Percentiles rank a stretch among this genome's conserved stretches.
Evolutionary conservation across 2,113 vertebrate species (phyloP).

Genomic region (Pterophyllum scalare): DNA sequence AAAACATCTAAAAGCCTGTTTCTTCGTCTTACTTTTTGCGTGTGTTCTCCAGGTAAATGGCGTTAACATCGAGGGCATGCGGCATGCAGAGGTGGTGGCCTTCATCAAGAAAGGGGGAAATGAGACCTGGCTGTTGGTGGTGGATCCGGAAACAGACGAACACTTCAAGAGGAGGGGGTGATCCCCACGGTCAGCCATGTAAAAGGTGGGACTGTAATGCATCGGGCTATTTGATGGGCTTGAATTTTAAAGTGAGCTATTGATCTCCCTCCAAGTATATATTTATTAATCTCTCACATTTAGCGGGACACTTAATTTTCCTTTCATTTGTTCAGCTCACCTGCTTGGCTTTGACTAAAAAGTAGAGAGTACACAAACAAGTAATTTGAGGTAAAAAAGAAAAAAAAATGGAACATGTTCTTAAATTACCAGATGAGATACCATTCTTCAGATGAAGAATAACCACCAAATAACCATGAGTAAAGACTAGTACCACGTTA

Average conservation of each 20-base stretch:
- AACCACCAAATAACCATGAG: not conserved
- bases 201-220: slow-evolving; percentile 81
- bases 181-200: slow-evolving; percentile 85
- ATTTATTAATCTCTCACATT: no score
- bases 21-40: not conserved
- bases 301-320: not conserved
- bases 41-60: slow-evolving; percentile 88
- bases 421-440: not conserved
- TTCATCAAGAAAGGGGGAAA: slow-evolving; percentile 89
- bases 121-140: slow-evolving; percentile 90
- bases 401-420: no score
- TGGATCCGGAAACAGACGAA: slow-evolving; percentile 90
- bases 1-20: not conserved
- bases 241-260: not conserved
- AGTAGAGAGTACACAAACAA: not conserved
- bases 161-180: slow-evolving; percentile 91
- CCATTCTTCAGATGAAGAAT: not conserved
- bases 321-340: not conserved
- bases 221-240: not conserved
- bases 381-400: not conserved
- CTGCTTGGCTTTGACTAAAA: not conserved
- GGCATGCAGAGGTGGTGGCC: slow-evolving; percentile 92
- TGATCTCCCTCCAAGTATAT: no score
- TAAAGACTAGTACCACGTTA: not conserved
- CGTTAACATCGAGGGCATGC: slow-evolving; percentile 91